Evolutionary conservation across 2,797 vertebrate genomes (phyloP).

Genomic region (Meda fulgida): DNA sequence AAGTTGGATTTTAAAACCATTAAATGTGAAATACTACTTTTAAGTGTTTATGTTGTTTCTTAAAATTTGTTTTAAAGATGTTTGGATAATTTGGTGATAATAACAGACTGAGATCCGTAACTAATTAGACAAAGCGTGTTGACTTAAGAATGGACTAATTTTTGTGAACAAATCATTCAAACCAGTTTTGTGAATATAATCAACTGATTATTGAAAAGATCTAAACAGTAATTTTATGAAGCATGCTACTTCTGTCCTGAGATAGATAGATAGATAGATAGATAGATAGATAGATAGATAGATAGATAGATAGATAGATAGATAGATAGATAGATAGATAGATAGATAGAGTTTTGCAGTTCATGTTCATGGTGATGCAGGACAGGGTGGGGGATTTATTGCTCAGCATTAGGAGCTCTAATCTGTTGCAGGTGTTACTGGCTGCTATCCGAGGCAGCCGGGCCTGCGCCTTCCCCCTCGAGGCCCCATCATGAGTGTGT

Average conservation of each 20-base stretch:
- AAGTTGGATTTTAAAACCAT: neutral
- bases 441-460: slow-evolving; percentile 73
- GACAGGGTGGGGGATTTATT: slow-evolving; percentile 81
- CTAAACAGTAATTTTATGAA: neutral
- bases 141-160: neutral
- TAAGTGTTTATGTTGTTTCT: neutral
- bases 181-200: neutral
- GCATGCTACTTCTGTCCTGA: neutral
- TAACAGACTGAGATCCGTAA: neutral
- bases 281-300: too few species aligned
- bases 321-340: slow-evolving; percentile 17
- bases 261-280: neutral
- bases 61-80: neutral
- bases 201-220: neutral
- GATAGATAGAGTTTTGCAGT: slow-evolving; percentile 45
- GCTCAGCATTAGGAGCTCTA: slow-evolving; percentile 79
- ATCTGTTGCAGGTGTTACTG: slow-evolving; percentile 87
- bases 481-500: slow-evolving; percentile 71
- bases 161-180: neutral
- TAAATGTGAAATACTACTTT: neutral
- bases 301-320: slow-evolving; percentile 5
- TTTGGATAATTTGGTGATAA: neutral
- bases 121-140: neutral
- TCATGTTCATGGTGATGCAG: slow-evolving; percentile 66
- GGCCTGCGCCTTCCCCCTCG: slow-evolving; percentile 66